These are phyloP conservation scores for Hippocampus kuda DNA, from an alignment of 2,797 vertebrate genomes.

Conservation along the genomic window DNA sequence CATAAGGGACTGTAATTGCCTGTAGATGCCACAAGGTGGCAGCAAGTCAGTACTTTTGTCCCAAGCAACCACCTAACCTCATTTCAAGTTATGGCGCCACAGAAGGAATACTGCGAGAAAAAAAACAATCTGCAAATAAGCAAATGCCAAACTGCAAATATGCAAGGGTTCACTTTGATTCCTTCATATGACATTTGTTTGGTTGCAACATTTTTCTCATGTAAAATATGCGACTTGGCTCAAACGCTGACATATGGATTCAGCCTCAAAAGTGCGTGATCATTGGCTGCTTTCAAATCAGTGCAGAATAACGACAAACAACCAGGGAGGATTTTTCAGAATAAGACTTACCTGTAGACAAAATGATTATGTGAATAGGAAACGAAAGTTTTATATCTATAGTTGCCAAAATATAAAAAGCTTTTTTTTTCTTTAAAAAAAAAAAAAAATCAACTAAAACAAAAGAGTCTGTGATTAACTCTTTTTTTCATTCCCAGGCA, in stretches of 20 bases:
- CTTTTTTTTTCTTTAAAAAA: slow-evolving; percentile 17
- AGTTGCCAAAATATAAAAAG: slow-evolving; percentile 46
- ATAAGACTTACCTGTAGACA: not conserved
- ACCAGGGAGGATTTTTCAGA: not conserved
- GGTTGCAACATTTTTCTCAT: not conserved
- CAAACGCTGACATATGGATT: not conserved
- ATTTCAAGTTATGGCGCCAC: not conserved
- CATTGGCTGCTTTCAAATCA: not conserved
- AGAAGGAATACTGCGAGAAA: too few relatives aligned
- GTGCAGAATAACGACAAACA: not conserved
- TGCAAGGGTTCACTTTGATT: not conserved
- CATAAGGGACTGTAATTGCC: too few relatives aligned
- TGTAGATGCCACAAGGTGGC: not conserved
- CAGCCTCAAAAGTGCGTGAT: not conserved
- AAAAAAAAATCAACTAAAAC: slow-evolving; percentile 18
- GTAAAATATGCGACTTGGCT: not conserved
- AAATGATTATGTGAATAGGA: not conserved
- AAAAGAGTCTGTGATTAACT: slow-evolving; percentile 15
- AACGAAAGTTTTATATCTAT: slow-evolving; percentile 6
- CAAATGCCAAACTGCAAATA: not conserved
- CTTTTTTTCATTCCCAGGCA: slow-evolving; percentile 17
- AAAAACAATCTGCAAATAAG: not conserved
- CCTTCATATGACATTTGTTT: not conserved
- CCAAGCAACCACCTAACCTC: not conserved
- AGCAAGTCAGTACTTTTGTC: not conserved